Evolutionary conservation across 2,113 vertebrate genomes (phyloP), one percentile per base, ranked within the genome.

Genomic region (Pachycephala philippinensis): DNA sequence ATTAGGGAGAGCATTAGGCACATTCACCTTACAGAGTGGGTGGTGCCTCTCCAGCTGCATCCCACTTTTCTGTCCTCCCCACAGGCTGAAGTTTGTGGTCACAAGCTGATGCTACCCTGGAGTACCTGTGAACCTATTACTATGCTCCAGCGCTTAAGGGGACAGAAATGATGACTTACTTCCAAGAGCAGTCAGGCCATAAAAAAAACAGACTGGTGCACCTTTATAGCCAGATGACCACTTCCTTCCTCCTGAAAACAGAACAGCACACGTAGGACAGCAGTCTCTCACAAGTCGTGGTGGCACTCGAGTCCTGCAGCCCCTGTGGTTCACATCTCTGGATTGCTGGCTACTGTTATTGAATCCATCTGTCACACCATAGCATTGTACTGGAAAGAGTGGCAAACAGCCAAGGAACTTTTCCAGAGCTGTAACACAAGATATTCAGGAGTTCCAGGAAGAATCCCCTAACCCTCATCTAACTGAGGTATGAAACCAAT

Each of bases 401-500:
- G 52, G 75, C 59, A 94, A 92, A 61, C 14, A 66, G 74, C 91
- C 93, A 94, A 79, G 31, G 37, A 91, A 84, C 60, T 66, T 90
- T 92, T 87, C 63, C 75, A 91, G 75, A 86, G 54, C 59, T 60
- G 28, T 59, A 96, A 93, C n/a, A 80, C 26, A 80, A 93, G 66
- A 85, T 83, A 83, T 39, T 91, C 63, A 77, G 52, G 64, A 91
- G 30, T 93, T 91, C 54, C 92, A 93, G 75, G 74, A 91, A 84
- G 68, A 90, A 95, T 23, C 56, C 77, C 75, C 54, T 69, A 87
- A 54, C 17, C 50, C 17, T 84, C 86, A 71, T 56, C 59, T 83
- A 70, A 81, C 15, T 74, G 75, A 80, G 0, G 1, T 37, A 93
- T 59, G 40, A 86, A 93, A 83, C 19, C 59, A 84, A 12, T 40